Evolutionary conservation across 2,888 invertebrate genomes (phyloP), one percentile per base, ranked within the genome.

Genomic region (Lasioglossum villosulum): DNA sequence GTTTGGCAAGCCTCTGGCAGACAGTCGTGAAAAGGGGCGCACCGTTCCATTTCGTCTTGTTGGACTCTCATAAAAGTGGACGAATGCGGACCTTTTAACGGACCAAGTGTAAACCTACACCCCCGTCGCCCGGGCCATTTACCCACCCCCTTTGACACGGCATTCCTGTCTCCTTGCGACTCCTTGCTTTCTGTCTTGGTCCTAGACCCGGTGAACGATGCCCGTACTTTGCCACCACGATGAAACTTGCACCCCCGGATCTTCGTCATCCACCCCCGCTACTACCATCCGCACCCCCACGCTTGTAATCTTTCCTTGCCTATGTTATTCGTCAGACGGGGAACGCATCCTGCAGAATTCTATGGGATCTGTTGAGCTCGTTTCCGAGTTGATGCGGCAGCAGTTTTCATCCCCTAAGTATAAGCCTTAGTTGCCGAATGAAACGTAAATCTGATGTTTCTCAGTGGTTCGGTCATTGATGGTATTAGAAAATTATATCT

Each of bases 61-160:
- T 81, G 79, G 56, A 63, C 82, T 52, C 56, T 68, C 80, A 83
- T 86, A 89, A 89, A 87, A 74, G 78, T 70, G 76, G 48, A 80
- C 82, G 85, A 85, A 81, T 42, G 74, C 71, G 82, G 72, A 70
- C 81, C 88, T 85, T 89, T 89, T 89, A 89, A 89, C 87, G 78
- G 80, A 71, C 85, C 42, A 79, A 81, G 83, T 83, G 89, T 89
- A 89, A 89, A 87, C 78, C 77, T 84, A 82, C 80, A 87, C 63
- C 63, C 37, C 23, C 72, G 52, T 30, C 74, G 8, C 56, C n/a
- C 12, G 59, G 23, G 34, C 75, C 75, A 59, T 80, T 80, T 74
- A 48, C 68, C 45, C 78, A 42, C 19, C 66, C 66, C 42, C 37
- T 23, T 27, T 71, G 34, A 48, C 72, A 59, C 45, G n/a, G 37